Evolutionary conservation across 2,113 vertebrate species (phyloP), one percentile per base, ranked within the genome.

Genomic region (Brachirus orientalis): DNA sequence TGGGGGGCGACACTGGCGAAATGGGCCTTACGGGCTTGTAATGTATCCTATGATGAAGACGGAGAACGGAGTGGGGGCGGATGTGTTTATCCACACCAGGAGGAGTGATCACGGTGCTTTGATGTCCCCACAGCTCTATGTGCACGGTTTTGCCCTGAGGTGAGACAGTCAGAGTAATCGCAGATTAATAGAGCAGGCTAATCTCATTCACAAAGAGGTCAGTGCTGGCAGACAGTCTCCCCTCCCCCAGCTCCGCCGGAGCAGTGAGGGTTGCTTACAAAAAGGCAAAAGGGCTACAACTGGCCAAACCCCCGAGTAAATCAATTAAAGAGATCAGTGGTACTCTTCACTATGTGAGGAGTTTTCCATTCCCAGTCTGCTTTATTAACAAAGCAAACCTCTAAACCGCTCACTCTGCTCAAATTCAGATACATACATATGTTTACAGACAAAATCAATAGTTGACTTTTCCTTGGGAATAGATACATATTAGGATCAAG

Each of bases 171-270:
- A 53, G 36, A 60, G 81, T 88, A 91, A 93, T 90, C 91, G 88
- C 85, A 88, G 89, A 90, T 92, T 92, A 91, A 92, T 89, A 90
- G 79, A 91, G 84, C 82, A 82, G 82, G 73, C 88, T 92, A 92
- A 93, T 91, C 91, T 86, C 74, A 82, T 79, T 86, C 82, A 81
- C 78, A 79, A 77, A 83, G 84, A 83, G 88, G 85, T 90, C 91
- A 88, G 80, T 76, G 75, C 67, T 36, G 69, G 65, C 77, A 79
- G 75, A 84, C 86, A 77, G 75, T 51, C 7, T 61, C 75, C 81
- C 75, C 56, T 82, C 84, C 70, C 74, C 79, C 63, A 73, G 48
- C 61, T 40, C 71, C 56, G 37, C 63, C 63, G 11, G n/a, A 55
- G 50, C 67, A 79, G 56, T 79, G 75, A 81, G 67, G 63, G 67